Base-by-base conservation (phyloP, 2,888 invertebrate genomes). In the Myopa tessellatipennis region DNA sequence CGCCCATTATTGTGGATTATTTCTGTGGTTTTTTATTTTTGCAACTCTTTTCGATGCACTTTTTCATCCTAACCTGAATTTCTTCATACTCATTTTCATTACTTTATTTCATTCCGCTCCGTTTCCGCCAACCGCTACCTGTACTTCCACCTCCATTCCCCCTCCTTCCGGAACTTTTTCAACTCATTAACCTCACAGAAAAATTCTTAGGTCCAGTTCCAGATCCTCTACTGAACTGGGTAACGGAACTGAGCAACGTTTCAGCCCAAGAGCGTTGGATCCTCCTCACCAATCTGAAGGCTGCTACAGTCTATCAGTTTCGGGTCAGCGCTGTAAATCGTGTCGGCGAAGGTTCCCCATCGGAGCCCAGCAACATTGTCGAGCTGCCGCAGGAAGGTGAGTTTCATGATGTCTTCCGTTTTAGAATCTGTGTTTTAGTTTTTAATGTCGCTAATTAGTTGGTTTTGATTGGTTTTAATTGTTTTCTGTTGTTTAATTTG, bases 301-400 rank as follows among this genome's bases (percentile, higher is more conserved):
- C 99, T 0, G 98, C 98, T 0, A 95, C 97, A 0, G 95, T 96
- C 0, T 99, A 99, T 89, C 97, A 98, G 88, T 99, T 99, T 90
- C 92, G 98, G 80, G 96, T 99, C n/a, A 96, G 96, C 80, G 98
- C 99, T 16, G 95, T 98, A 14, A 99, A 99, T 89, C 94, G 95
- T 72, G 98, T 98, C 1, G 99, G 99, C 0, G 97, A 98, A 87
- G 98, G 99, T 4, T 94, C 95, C 0, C 93, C 96, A 3, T 98
- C 98, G 0, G 94, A 95, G 78, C 95, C 98, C 0, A 97, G 96
- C 82, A 96, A 96, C 85, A 92, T 95, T 74, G 93, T 99, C 75
- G 95, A 95, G 83, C 91, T 99, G 83, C 99, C 99, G 0, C 98
- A 98, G 91, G 98, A 98, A 93, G 96, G 97, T 98, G 91, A 91